Conservation (phyloP, 1,140 invertebrate species). For the Ceratosolen fusciceps region DNA sequence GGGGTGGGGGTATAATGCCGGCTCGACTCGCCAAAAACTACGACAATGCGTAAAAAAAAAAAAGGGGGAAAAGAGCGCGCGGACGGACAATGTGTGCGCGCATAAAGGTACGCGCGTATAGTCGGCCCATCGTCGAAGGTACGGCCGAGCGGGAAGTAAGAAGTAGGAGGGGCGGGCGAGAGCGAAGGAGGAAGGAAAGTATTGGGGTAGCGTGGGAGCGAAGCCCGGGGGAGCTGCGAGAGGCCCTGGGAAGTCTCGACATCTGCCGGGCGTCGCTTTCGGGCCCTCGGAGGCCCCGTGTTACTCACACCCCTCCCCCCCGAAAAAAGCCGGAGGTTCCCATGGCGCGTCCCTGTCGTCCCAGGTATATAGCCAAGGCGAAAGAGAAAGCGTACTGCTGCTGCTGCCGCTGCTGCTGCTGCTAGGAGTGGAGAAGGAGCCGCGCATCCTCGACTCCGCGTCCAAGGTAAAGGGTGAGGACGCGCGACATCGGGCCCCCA, state of each 20-base stretch:
- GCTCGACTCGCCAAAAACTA: background rate
- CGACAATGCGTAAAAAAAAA: background rate
- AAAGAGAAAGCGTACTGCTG: too few species aligned
- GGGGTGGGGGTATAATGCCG: background rate
- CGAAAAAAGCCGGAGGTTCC: too few species aligned
- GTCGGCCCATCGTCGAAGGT: too few species aligned
- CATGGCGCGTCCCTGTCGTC: too few species aligned
- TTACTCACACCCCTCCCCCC: too few species aligned
- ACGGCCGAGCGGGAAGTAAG: background rate
- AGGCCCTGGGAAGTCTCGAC: conserved; percentile 37
- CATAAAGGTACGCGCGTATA: background rate
- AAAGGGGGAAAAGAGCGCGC: background rate
- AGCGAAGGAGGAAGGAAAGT: background rate
- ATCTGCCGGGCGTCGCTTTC: conserved; percentile 29
- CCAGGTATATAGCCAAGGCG: conserved; percentile 14
- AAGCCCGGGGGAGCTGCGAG: conserved; percentile 9
- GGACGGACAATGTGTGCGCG: background rate
- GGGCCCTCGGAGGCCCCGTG: background rate
- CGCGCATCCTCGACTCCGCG: background rate
- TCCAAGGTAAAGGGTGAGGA: conserved; percentile 16
- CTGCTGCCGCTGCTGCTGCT: too few species aligned
- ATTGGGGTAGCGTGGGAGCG: conserved; percentile 33
- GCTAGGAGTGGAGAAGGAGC: background rate
- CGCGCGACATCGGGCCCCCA: background rate
- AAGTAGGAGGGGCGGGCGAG: background rate